phyloP scores from a whole-genome alignment of 2,797 vertebrate genomes.

The Iguana delicatissima region DNA sequence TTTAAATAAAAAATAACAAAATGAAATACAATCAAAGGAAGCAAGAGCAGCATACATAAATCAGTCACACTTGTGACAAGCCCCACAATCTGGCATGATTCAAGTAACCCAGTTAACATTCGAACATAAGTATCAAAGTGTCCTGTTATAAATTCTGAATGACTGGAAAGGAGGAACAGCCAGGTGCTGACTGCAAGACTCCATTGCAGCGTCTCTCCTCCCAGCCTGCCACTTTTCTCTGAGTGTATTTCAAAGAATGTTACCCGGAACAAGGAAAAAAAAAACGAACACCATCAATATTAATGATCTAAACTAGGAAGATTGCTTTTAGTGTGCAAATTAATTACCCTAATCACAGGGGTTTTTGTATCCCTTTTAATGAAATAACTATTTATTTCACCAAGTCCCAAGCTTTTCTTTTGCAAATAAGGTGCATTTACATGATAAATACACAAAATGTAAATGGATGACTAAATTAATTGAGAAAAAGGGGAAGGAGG shows the following conservation, averaged over 20 bases:
- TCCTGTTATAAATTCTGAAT: slow-evolving; percentile 62
- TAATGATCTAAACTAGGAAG: slow-evolving; percentile 85
- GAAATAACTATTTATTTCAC: slow-evolving; percentile 88
- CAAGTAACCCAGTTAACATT: slow-evolving; percentile 64
- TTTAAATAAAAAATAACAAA: slow-evolving; percentile 67
- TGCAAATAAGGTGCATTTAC: slow-evolving; percentile 86
- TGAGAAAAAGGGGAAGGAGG: slow-evolving; percentile 67
- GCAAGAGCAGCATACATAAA: slow-evolving; percentile 57
- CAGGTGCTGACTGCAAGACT: slow-evolving; percentile 62
- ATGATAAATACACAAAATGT: slow-evolving; percentile 85
- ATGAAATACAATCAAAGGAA: slow-evolving; percentile 51
- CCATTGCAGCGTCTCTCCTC: slow-evolving; percentile 65
- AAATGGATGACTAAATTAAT: slow-evolving; percentile 86
- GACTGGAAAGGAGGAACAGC: slow-evolving; percentile 49
- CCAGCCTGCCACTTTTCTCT: slow-evolving; percentile 70
- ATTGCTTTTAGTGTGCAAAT: slow-evolving; percentile 86
- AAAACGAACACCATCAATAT: slow-evolving; percentile 85
- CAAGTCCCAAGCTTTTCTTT: slow-evolving; percentile 83
- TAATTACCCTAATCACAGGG: slow-evolving; percentile 87
- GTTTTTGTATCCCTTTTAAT: slow-evolving; percentile 85
- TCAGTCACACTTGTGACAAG: slow-evolving; percentile 63
- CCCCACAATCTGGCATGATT: slow-evolving; percentile 30
- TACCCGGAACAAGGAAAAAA: slow-evolving; percentile 82
- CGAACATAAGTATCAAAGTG: slow-evolving; percentile 44
- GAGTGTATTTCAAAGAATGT: slow-evolving; percentile 82